Evolutionary conservation across 2,113 vertebrate species (phyloP), one percentile per base, ranked within the genome.

Genomic region (Siniperca knerii): DNA sequence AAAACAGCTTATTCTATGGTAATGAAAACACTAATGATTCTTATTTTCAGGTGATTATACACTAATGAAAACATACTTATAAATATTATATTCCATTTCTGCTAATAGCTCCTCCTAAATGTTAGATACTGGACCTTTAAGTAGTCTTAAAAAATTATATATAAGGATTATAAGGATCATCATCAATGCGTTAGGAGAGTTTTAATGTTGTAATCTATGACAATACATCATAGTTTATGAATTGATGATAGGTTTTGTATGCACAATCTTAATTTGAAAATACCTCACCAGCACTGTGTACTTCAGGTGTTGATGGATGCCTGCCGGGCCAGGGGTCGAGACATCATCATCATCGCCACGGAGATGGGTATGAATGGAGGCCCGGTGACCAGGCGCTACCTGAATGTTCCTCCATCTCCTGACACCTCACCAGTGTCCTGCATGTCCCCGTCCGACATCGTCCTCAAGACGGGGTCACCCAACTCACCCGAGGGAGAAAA

Each of bases 391-490:
- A 84, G 85, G 12, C 93, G 86, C 44, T 94, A 94, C 87, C 84
- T 95, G 54, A 93, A 95, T 1, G 89, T 91, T 4, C 87, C 90
- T 4, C 94, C 92, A 0, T 94, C 94, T 0, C 94, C 92, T 0
- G 84, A 93, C 83, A 82, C 84, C 4, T 94, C 95, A 0, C 94
- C 94, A 0, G 90, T 93, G 66, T 85, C 92, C 70, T 96, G 95
- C 88, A 96, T 94, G 94, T 95, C 94, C 4, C 95, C 95, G 4
- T 96, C 95, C 0, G 95, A 95, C 42, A 95, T 96, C 5, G 77
- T 95, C 83, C 91, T 96, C 29, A 95, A 94, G 85, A 95, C 95
- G 0, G 87, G 87, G 23, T 93, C 95, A 0, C 94, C 94, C 13
- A 87, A 86, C 74, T 95, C 94, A 2, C n/a, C 87, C 0, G 84